These are phyloP conservation scores for Cacatua alba DNA, from an alignment of 2,113 vertebrate genomes.

Conservation along the genomic window DNA sequence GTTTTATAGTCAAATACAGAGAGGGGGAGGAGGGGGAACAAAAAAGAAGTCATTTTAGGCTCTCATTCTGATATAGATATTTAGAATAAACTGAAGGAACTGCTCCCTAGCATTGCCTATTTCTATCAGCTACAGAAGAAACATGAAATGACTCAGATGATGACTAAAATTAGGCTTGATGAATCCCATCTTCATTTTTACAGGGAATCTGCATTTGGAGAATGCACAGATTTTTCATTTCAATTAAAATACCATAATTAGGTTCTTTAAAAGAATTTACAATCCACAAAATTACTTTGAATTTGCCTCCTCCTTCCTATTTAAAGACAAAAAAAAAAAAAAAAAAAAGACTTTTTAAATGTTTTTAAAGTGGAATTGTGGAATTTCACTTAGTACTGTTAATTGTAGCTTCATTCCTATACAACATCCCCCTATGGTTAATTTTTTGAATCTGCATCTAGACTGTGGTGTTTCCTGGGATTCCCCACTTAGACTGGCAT, in stretches of 20 bases:
- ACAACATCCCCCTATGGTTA: not conserved
- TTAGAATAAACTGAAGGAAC: not conserved
- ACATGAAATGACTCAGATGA: not conserved
- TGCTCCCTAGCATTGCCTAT: not conserved
- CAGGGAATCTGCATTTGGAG: not conserved
- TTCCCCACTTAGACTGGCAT: not conserved
- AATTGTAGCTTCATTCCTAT: not conserved
- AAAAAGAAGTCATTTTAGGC: not conserved
- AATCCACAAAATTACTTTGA: not conserved
- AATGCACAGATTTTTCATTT: not conserved
- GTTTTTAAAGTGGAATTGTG: not conserved
- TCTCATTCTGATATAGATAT: not conserved
- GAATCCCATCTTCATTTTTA: not conserved
- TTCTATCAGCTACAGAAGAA: not conserved
- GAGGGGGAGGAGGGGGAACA: accelerated
- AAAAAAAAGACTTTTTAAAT: not conserved
- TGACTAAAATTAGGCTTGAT: not conserved
- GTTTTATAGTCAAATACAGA: not conserved
- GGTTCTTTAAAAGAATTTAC: not conserved
- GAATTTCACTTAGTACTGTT: not conserved
- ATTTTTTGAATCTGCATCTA: not conserved
- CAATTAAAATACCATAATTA: not conserved
- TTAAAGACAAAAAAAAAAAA: not conserved
- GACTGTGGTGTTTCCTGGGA: not conserved
- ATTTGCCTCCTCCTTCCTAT: not conserved